Percentiles rank a stretch among this genome's conserved stretches.
Conservation (phyloP, 2,113 vertebrate genomes). For the Grallaria varia region DNA sequence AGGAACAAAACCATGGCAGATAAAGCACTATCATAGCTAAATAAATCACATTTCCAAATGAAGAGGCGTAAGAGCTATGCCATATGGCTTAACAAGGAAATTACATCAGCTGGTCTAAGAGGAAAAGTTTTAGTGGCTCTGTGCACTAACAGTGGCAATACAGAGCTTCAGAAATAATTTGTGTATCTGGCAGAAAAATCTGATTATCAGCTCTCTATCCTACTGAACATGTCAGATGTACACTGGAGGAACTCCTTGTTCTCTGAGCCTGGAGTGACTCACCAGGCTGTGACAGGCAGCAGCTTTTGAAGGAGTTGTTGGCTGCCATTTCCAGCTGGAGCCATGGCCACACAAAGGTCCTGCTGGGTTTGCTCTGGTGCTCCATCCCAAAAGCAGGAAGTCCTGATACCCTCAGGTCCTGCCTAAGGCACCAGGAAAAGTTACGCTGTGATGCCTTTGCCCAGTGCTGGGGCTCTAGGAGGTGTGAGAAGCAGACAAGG, state of each 20-base stretch:
- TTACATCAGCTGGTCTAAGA: neutral
- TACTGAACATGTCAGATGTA: neutral
- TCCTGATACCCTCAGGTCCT: neutral
- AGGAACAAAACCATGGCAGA: neutral
- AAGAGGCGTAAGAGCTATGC: neutral
- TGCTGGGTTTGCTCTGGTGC: neutral
- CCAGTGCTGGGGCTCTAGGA: neutral
- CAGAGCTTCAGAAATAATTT: neutral
- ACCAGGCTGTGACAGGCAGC: neutral
- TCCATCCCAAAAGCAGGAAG: neutral
- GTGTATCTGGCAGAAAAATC: neutral
- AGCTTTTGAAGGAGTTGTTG: neutral
- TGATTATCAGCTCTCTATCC: neutral
- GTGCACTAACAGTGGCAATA: neutral
- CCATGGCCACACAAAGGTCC: neutral
- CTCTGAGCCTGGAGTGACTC: neutral
- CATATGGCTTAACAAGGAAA: neutral
- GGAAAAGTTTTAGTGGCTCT: neutral
- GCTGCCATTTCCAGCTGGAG: neutral
- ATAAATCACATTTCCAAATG: neutral
- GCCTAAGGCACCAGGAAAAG: neutral
- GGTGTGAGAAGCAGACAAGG: neutral
- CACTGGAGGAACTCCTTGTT: accelerated
- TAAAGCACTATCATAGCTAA: neutral
- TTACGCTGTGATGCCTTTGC: neutral